These are phyloP conservation scores for Mythimna albipuncta DNA, from an alignment of 2,888 invertebrate species.

Conservation along the genomic window DNA sequence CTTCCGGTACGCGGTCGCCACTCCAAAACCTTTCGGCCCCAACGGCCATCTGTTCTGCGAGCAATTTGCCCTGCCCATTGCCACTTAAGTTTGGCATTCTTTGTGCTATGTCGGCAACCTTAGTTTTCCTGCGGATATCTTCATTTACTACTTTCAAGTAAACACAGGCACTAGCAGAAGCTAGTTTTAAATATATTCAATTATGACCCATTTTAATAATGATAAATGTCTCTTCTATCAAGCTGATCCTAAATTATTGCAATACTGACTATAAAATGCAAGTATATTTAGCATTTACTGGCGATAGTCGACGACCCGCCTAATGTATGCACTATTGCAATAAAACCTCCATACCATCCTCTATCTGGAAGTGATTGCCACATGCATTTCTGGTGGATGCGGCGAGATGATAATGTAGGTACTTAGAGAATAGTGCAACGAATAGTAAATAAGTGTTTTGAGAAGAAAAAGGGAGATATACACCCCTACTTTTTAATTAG, in stretches of 20 bases:
- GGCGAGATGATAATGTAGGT: slow-evolving; percentile 1
- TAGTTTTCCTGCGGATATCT: no score
- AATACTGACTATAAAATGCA: slow-evolving; percentile 22
- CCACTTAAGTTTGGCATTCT: no score
- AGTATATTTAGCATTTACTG: slow-evolving; percentile 34
- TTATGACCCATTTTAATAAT: background rate
- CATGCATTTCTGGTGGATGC: slow-evolving; percentile 39
- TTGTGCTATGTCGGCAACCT: no score
- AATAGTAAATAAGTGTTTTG: background rate
- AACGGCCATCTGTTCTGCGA: no score
- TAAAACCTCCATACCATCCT: slow-evolving; percentile 14
- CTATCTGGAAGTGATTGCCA: slow-evolving; percentile 48
- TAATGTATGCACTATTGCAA: slow-evolving; percentile 54
- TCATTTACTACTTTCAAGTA: no score
- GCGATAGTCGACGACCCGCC: slow-evolving; percentile 30
- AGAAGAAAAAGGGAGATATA: background rate
- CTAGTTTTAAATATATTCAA: background rate
- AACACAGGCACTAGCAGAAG: no score
- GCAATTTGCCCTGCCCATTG: no score
- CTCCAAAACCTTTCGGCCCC: no score
- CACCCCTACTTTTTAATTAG: no score
- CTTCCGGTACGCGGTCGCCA: no score
- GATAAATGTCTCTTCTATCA: background rate
- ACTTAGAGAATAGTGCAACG: slow-evolving; percentile 11
- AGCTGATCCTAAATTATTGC: background rate